Base-by-base conservation (phyloP, 2,888 invertebrate species). In the Xanthostigma xanthostigma region DNA sequence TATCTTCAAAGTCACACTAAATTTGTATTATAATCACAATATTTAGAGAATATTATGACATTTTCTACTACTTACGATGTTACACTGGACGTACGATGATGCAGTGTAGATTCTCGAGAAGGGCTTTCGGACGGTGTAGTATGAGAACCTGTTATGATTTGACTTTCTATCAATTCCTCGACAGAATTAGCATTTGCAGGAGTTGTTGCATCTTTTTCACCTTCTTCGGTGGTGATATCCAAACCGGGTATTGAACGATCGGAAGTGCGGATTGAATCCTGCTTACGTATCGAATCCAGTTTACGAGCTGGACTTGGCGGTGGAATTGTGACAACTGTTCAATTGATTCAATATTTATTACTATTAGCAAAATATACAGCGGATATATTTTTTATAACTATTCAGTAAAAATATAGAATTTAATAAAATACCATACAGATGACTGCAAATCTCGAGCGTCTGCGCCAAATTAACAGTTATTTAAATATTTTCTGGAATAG, bases 61-160 rank as follows among this genome's bases (percentile, higher is more conserved):
- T 17, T 38, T 38, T 2, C 11, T 38, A 38, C n/a, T 38, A 59
- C 63, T 61, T 60, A 68, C 67, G 66, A 65, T 27, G 66, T 65
- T 27, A 57, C 54, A 53, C 65, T 67, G 33, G 65, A 61, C 36
- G 62, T 63, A 50, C 69, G 56, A 50, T 65, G 67, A 36, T 64
- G 56, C n/a, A 69, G 50, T 35, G 45, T 38, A 33, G 44, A 50
- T 45, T 46, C 56, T 51, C 27, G 49, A 44, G 51, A 50, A 12
- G 48, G 50, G 48, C 44, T 56, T n/a, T 69, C 67, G 6, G 72
- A 67, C 42, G 63, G 57, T 37, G 59, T 55, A 40, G 58, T 55
- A 36, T 47, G 46, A 44, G 52, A 17, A 52, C 38, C 36, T 49
- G 41, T 43, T 39, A 27, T 27, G 27, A 27, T 27, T 27, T 27